Evolutionary conservation across 2,113 vertebrate genomes (phyloP).

Genomic region (Colaptes auratus): DNA sequence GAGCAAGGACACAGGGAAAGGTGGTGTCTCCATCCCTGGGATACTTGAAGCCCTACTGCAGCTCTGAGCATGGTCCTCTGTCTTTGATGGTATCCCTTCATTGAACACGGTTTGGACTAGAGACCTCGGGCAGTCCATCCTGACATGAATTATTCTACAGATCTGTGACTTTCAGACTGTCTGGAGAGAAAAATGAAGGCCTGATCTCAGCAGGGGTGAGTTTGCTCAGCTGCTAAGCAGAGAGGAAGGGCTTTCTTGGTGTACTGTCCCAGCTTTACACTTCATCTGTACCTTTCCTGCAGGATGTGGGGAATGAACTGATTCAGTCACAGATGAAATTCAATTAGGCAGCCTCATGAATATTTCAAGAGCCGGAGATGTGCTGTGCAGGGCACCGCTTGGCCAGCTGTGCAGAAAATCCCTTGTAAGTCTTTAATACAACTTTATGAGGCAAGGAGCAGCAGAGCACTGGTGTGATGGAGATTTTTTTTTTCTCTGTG

Average conservation of each 20-base stretch:
- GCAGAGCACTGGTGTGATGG: not conserved
- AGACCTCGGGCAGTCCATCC: not conserved
- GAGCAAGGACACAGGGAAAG: not conserved
- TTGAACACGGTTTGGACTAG: not conserved
- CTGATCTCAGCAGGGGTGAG: not conserved
- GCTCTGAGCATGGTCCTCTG: not conserved
- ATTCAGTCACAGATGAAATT: conserved; percentile 29
- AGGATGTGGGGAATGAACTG: conserved; percentile 18
- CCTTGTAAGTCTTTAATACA: not conserved
- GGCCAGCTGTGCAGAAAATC: conserved; percentile 36
- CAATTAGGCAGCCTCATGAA: conserved; percentile 14
- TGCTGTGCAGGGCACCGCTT: conserved; percentile 38
- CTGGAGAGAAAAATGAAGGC: not conserved
- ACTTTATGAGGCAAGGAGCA: not conserved
- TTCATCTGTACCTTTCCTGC: conserved; percentile 4
- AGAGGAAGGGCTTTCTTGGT: not conserved
- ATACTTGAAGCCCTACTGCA: not conserved
- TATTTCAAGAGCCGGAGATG: conserved; percentile 35
- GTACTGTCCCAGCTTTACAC: not conserved
- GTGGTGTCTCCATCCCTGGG: not conserved
- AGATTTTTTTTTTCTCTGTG: not conserved
- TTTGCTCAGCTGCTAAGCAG: not conserved
- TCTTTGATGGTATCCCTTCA: not conserved
- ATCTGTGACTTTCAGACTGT: not conserved
- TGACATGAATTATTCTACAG: not conserved